Base-by-base conservation (phyloP, 2,113 vertebrate genomes). In the Pimephales promelas region DNA sequence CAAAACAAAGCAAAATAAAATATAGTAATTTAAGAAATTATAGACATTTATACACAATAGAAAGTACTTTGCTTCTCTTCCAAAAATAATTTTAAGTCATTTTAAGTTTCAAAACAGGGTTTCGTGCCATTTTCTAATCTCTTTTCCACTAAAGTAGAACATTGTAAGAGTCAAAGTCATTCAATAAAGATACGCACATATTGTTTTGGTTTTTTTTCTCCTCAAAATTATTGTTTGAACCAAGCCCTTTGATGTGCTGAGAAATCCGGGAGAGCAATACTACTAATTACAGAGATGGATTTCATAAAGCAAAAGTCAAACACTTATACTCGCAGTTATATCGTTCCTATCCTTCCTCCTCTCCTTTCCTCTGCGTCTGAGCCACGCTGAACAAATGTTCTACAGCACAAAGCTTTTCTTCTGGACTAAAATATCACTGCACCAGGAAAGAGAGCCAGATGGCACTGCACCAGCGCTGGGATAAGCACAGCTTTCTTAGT, bases 271-370 rank as follows among this genome's bases (percentile, higher is more conserved):
- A 68, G 47, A 78, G 79, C 36, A 82, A 84, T 68, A 45, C 64
- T 20, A 82, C 62, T 86, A 88, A 87, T 88, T 86, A 81, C 85
- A 84, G 84, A 76, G 70, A 79, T 74, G 52, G 79, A 82, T 88
- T 83, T 88, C 86, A 20, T 8, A 89, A 88, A 83, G 64, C 66
- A 90, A 86, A 90, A 76, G 61, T 56, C 54, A 61, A 85, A 79
- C 83, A 47, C 57, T 78, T 73, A 14, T 20, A 24, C 84, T 70
- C 74, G 14, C n/a, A 34, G 36, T 47, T 16, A 22, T 36, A 43
- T 62, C 4, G 10, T 59, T 79, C 57, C 49, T 83, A 71, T 54
- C 24, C 22, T 26, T 18, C 54, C 52, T 80, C 40, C 26, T 79
- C 31, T 43, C 56, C 34, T 28, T 49, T 52, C 47, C 47, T 28